These are phyloP conservation scores for Dryomyza anilis DNA, from an alignment of 2,888 invertebrate species.

Conservation along the genomic window DNA sequence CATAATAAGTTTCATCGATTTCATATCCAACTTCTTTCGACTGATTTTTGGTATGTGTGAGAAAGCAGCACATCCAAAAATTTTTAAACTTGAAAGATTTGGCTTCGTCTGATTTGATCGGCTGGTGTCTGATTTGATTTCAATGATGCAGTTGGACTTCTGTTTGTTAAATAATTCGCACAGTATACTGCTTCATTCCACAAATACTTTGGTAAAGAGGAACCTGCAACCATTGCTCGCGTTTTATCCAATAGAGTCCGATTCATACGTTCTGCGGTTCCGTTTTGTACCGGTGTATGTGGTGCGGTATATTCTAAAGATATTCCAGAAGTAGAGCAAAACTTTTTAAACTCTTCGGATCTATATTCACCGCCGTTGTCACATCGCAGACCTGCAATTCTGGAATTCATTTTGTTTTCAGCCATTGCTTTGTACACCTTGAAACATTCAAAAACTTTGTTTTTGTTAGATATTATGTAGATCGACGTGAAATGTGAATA, in stretches of 20 bases:
- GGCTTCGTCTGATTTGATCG: too few relatives aligned
- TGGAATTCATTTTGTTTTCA: background rate
- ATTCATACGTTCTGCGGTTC: constrained; percentile 2
- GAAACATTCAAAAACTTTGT: background rate
- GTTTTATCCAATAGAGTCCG: constrained; percentile 9
- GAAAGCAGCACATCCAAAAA: constrained; percentile 23
- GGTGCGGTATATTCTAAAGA: constrained; percentile 9
- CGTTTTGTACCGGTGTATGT: constrained; percentile 15
- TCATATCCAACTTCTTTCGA: constrained; percentile 8
- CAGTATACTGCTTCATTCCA: constrained; percentile 14
- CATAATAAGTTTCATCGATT: constrained; percentile 10
- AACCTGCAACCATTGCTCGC: constrained; percentile 1
- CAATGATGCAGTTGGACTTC: too few relatives aligned
- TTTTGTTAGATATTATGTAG: constrained; percentile 5
- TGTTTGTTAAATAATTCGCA: constrained; percentile 3
- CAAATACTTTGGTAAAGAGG: background rate
- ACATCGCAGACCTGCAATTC: constrained; percentile 19
- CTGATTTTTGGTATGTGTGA: constrained; percentile 3
- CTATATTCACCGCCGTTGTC: constrained; percentile 23
- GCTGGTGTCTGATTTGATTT: too few relatives aligned
- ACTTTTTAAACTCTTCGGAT: background rate
- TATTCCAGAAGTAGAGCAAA: background rate
- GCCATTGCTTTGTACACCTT: background rate
- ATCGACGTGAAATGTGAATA: constrained; percentile 3
- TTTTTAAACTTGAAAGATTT: constrained; percentile 7